Conservation (phyloP, 2,797 vertebrate species). For the Setipinna tenuifilis region DNA sequence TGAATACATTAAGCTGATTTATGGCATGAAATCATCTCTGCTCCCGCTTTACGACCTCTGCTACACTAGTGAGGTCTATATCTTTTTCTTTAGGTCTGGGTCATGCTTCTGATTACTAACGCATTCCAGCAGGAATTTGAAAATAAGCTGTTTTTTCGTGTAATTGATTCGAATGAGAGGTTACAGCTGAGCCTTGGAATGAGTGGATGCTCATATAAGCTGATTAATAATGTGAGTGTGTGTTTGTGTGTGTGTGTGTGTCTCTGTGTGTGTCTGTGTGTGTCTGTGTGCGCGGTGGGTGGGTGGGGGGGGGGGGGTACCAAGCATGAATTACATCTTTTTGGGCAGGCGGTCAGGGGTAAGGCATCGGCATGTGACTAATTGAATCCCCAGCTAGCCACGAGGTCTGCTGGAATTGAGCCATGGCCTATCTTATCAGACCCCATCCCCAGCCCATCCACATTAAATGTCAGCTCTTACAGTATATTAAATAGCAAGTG, state of each 20-base stretch:
- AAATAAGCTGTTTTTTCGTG: background rate
- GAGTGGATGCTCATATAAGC: constrained; percentile 39
- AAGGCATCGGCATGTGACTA: background rate
- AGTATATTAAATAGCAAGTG: background rate
- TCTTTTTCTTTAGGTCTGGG: constrained; percentile 38
- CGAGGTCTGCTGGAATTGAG: background rate
- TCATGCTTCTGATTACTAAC: background rate
- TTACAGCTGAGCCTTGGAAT: constrained; percentile 40
- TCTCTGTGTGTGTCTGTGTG: background rate
- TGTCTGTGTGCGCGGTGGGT: background rate
- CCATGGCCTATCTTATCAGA: background rate
- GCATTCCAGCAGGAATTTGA: background rate
- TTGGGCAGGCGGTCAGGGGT: background rate
- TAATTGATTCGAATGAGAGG: constrained; percentile 39
- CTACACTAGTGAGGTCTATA: constrained; percentile 45
- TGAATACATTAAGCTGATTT: constrained; percentile 58
- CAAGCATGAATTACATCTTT: background rate
- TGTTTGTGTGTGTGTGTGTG: constrained; percentile 19
- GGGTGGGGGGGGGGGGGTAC: background rate
- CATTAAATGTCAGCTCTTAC: background rate
- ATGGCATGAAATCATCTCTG: constrained; percentile 55
- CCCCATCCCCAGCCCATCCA: background rate
- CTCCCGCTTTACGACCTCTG: constrained; percentile 57
- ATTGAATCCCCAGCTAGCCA: background rate
- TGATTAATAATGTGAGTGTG: constrained; percentile 51